Base-by-base conservation (phyloP, 1,140 invertebrate genomes). In the Drosophila dunni region DNA sequence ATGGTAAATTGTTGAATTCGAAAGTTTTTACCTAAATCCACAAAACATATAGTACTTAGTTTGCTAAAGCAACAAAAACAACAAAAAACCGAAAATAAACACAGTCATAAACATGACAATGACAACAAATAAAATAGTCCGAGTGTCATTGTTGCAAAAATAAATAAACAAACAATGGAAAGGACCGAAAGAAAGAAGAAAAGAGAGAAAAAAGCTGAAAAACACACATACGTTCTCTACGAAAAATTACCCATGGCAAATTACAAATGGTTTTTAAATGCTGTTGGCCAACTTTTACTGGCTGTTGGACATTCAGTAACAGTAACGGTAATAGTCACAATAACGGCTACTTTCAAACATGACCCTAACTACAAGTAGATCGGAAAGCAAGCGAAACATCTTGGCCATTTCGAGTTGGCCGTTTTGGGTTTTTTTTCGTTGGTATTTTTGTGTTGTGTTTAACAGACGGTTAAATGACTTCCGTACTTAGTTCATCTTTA, bases 401-500 rank as follows among this genome's bases (percentile, higher is more conserved):
- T 88, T 70, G 56, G 72, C 56, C 63, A 72, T 68, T 78, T 78
- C 40, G 29, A 79, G 54, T 74, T 58, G 77, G 77, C 78, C 69
- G 65, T 76, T 75, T 81, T 75, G 24, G 24, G 24, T 29, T 29
- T 2, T 29, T 5, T 29, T 29, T 29, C 3, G 1, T 24, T 29
- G 24, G 24, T 29, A 29, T 44, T 29, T 48, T 60, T 58, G 44
- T 51, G 57, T 54, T 65, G 29, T 65, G 45, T 36, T 67, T 72
- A 88, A 67, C 79, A 88, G 83, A 86, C 79, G 72, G 79, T 83
- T 80, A 83, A 88, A 88, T 89, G 73, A 88, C 84, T 79, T 88
- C 84, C 83, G 84, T 66, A 78, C 38, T 44, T 33, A 40, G 40
- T 51, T 67, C 29, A 57, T 72, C 53, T 58, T 46, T 57, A 24